These are phyloP conservation scores for Tokudaia muenninki DNA, from an alignment of 2,797 vertebrate species.

Conservation along the genomic window DNA sequence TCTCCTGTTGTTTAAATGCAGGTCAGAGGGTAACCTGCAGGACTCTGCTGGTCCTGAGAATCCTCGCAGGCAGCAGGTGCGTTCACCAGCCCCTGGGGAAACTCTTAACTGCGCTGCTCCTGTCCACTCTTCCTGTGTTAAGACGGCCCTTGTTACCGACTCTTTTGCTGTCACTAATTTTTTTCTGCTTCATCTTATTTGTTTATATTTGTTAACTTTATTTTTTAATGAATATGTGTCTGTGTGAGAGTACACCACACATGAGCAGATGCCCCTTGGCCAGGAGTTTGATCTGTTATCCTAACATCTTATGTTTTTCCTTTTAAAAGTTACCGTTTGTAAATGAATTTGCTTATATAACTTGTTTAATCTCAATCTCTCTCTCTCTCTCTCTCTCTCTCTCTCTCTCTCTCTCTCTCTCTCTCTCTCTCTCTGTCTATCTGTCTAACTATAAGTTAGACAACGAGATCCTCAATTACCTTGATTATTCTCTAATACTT, in stretches of 20 bases:
- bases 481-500: constrained; percentile 40
- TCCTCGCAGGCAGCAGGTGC: not conserved
- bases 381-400: constrained; percentile 16
- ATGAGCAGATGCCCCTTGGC: not conserved
- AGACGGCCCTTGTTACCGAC: constrained; percentile 11
- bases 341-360: constrained; percentile 47
- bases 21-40: not conserved
- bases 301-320: constrained; percentile 16
- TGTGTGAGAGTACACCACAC: not conserved
- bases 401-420: constrained; percentile 53
- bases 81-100: not conserved
- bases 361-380: constrained; percentile 45
- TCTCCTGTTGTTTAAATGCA: not conserved
- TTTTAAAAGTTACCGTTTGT: not conserved
- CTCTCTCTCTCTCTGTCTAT: constrained; percentile 45
- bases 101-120: not conserved
- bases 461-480: not conserved
- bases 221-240: not conserved
- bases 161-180: constrained; percentile 5
- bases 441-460: not conserved
- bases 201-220: not conserved
- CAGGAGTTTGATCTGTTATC: constrained; percentile 6
- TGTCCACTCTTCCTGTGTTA: not conserved
- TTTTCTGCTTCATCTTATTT: not conserved
- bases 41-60: not conserved